These are phyloP conservation scores for Leptogaster cylindrica DNA, from an alignment of 2,888 invertebrate species.

Conservation along the genomic window DNA sequence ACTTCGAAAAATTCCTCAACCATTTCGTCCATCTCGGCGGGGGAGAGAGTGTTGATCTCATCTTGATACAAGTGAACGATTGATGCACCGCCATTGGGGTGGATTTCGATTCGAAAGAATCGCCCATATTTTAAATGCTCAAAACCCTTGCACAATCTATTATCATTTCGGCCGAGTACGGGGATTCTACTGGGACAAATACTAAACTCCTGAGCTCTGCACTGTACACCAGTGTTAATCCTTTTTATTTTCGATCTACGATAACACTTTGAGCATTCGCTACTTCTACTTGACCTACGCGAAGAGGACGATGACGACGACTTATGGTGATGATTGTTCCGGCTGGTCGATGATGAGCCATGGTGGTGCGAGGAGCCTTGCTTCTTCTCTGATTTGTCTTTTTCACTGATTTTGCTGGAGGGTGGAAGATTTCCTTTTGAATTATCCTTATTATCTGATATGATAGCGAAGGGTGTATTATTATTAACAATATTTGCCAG, in stretches of 20 bases:
- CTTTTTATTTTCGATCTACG: slow-evolving; percentile 74
- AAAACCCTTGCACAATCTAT: slow-evolving; percentile 48
- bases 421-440: not conserved
- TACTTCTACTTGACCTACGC: slow-evolving; percentile 53
- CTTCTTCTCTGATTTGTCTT: not conserved
- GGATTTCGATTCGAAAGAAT: slow-evolving; percentile 86
- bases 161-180: slow-evolving; percentile 45
- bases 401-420: not conserved
- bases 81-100: slow-evolving; percentile 93
- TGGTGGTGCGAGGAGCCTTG: slow-evolving; percentile 32
- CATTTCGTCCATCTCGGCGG: slow-evolving; percentile 76
- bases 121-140: slow-evolving; percentile 70
- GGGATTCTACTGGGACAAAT: slow-evolving; percentile 40
- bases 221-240: slow-evolving; percentile 76
- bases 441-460: slow-evolving; percentile 46
- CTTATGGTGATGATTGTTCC: slow-evolving; percentile 49
- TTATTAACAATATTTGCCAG: slow-evolving; percentile 27
- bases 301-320: slow-evolving; percentile 50
- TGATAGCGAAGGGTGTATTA: slow-evolving; percentile 27
- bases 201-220: slow-evolving; percentile 56
- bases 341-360: slow-evolving; percentile 47
- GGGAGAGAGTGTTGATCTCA: slow-evolving; percentile 77
- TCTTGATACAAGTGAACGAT: slow-evolving; percentile 91
- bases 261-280: slow-evolving; percentile 70
- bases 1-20: slow-evolving; percentile 89